Evolutionary conservation across 1,140 invertebrate species (phyloP), one percentile per base, ranked within the genome.

Genomic region (Rhyacophila brunnea): DNA sequence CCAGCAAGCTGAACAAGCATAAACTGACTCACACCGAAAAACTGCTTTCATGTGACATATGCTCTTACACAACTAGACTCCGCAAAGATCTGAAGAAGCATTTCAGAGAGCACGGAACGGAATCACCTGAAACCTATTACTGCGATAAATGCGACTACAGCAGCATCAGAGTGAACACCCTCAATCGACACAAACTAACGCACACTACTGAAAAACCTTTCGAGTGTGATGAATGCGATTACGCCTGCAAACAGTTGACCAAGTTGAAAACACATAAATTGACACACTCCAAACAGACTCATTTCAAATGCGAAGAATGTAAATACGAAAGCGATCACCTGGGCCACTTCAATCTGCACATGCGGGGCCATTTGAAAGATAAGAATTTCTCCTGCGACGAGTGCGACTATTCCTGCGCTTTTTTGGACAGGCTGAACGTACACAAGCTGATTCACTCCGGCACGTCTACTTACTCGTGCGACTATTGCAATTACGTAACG

Each of bases 221-320:
- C 44, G 42, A 5, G 5, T 54, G 51, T n/a, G 51, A 54, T 32
- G 6, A 36, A 18, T 54, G 51, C 10, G 51, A 54, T 13, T 54
- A 45, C 19, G 19, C 14, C 1, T 52, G 50, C 17, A 52, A 52
- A 42, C 38, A 42, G 4, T 42, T 36, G 19, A 52, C 38, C 38
- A 52, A 52, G 15, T 28, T 52, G n/a, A 52, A 52, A 43, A 35
- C 36, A 2, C 50, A 52, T 36, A 52, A 42, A 52, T 13, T 43
- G 11, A 52, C 10, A 6, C 50, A 52, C 23, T n/a, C 9, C 7
- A 19, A 20, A 5, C 36, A 42, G 36, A 13, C 13, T 7, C 13
- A 34, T 34, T 50, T 36, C 20, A 52, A 40, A n/a, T 52, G 50
- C 50, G 35, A 42, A 7, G 36, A 52, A 43, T 52, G 50, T 7